Percentiles rank a stretch among this genome's conserved stretches.
These are phyloP conservation scores for Noctua janthina DNA, from an alignment of 2,888 invertebrate species.

Conservation along the genomic window DNA sequence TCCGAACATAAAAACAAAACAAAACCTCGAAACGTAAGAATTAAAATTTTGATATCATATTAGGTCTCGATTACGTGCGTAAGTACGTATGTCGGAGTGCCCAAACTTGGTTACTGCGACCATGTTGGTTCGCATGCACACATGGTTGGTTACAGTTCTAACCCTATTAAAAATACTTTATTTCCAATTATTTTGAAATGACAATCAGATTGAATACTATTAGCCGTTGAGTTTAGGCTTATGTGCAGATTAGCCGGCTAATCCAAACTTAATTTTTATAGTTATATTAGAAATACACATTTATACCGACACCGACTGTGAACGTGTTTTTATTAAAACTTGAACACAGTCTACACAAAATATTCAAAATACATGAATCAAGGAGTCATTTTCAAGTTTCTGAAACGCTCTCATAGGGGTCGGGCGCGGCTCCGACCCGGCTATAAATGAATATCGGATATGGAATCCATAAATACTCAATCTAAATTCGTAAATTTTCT, in stretches of 20 bases:
- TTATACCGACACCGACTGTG: background rate
- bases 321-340: slow-evolving; percentile 10
- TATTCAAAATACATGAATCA: slow-evolving; percentile 63
- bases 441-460: slow-evolving; percentile 85
- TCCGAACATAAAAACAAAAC: background rate
- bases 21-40: background rate
- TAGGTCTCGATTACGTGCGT: background rate
- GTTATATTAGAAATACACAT: background rate
- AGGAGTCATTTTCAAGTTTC: slow-evolving; percentile 77
- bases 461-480: slow-evolving; percentile 86
- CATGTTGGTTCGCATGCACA: background rate
- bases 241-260: background rate
- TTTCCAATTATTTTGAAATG: background rate
- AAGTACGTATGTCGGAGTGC: background rate
- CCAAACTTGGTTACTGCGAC: background rate
- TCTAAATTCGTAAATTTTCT: slow-evolving; percentile 86
- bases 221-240: background rate
- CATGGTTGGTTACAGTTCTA: background rate
- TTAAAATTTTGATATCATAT: background rate
- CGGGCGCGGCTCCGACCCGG: slow-evolving; percentile 76
- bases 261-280: background rate
- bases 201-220: background rate
- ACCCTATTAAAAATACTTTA: background rate
- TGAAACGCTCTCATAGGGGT: slow-evolving; percentile 71
- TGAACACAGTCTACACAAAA: slow-evolving; percentile 11